phyloP scores from a whole-genome alignment of 2,113 vertebrate species.

The Raja brachyura region DNA sequence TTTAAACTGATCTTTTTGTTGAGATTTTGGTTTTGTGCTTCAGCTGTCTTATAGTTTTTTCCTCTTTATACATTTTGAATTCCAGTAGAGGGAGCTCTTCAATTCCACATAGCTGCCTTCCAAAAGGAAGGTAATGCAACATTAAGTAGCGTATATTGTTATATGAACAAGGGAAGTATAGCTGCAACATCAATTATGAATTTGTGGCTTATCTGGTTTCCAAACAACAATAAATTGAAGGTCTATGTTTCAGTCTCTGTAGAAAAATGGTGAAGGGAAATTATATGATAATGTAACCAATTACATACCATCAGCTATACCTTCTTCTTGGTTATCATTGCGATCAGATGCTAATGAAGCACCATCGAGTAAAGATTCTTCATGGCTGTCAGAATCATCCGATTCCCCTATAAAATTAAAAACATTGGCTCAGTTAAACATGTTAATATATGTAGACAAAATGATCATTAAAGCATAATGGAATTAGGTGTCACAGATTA shows the following conservation, averaged over 20 bases:
- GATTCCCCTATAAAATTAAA: constrained; percentile 53
- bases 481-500: not conserved
- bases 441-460: constrained; percentile 7
- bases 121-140: not conserved
- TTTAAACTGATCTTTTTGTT: not conserved
- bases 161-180: too few species aligned
- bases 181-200: constrained; percentile 32
- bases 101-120: constrained; percentile 50
- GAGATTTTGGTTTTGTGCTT: not conserved
- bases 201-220: constrained; percentile 42
- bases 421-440: constrained; percentile 36
- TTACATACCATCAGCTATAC: constrained; percentile 70
- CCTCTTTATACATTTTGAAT: constrained; percentile 40
- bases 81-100: constrained; percentile 75
- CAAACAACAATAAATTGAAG: not conserved
- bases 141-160: not conserved
- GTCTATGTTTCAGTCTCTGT: constrained; percentile 34
- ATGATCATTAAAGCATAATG: constrained; percentile 11
- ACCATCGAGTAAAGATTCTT: constrained; percentile 66
- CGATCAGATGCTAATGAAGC: constrained; percentile 75
- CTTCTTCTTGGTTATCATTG: constrained; percentile 80
- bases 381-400: constrained; percentile 67
- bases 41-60: not conserved
- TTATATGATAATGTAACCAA: constrained; percentile 42
- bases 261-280: constrained; percentile 42